Evolutionary conservation across 2,797 vertebrate genomes (phyloP), one percentile per base, ranked within the genome.

Genomic region (Lepus townsendii): DNA sequence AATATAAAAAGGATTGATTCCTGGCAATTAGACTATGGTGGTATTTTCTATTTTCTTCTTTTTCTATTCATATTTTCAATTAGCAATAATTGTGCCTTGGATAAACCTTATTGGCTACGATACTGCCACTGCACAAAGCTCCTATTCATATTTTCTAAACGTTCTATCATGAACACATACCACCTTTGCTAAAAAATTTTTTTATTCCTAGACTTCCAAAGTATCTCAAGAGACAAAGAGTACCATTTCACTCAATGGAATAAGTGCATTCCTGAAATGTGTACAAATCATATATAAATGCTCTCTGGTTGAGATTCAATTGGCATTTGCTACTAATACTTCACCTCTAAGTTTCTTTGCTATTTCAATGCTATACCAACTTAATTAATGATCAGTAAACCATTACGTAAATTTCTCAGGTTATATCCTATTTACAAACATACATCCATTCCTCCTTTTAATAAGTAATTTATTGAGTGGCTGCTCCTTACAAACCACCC

Each of bases 391-490:
- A 91, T 76, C 6, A 63, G 27, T 73, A 93, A 78, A 27, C 7
- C 30, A 83, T 26, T 83, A 91, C 66, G 80, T 85, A 72, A 84
- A 75, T 82, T 50, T 92, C 14, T 62, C 52, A 96, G 76, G n/a
- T 84, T 91, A 86, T 22, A 88, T 50, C 16, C 71, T 94, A 47
- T 84, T 89, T 76, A 89, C 35, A 94, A 38, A 73, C 24, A 92
- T 47, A 65, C 35, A 47, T 88, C 80, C 30, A 72, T n/a, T 88
- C 35, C 50, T 62, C 80, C 72, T 90, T 94, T 84, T 75, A 90
- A 75, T 12, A 54, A 71, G n/a, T 71, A 42, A 83, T 71, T 84
- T 86, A 82, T 27, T 90, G 93, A 83, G 26, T 27, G 27, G 78
- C 60, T 88, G 69, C 35, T 90, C 68, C 90, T 96, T 90, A 84